These are phyloP conservation scores for Sturnira hondurensis DNA, from an alignment of 2,113 vertebrate species.

Conservation along the genomic window DNA sequence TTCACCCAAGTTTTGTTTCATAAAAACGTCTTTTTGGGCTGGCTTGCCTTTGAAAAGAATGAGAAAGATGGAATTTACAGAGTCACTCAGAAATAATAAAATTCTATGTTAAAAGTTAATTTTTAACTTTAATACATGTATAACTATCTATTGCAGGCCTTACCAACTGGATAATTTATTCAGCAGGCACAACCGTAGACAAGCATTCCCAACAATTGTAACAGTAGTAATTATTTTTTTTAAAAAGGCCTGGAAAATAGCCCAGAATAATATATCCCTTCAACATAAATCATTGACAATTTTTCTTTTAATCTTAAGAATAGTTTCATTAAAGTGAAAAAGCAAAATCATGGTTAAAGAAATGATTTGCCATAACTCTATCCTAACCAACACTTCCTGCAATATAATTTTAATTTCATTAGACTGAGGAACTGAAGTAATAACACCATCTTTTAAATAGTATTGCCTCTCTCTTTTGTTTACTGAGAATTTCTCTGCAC, in stretches of 20 bases:
- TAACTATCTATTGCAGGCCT: background rate
- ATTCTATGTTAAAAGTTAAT: background rate
- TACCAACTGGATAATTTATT: background rate
- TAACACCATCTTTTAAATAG: background rate
- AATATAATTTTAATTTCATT: background rate
- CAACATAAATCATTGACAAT: background rate
- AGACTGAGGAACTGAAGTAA: background rate
- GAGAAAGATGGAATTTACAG: background rate
- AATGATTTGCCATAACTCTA: background rate
- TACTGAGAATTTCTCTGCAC: background rate
- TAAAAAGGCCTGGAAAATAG: constrained; percentile 34
- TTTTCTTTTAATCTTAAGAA: background rate
- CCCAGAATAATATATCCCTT: background rate
- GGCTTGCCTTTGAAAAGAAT: background rate
- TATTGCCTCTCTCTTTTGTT: background rate
- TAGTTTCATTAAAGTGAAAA: background rate
- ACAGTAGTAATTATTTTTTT: background rate
- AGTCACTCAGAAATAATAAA: constrained; percentile 26
- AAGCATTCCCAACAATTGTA: constrained; percentile 11
- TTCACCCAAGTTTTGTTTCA: background rate
- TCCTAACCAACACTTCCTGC: background rate
- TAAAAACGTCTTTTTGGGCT: background rate
- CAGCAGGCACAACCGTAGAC: background rate
- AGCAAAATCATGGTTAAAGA: background rate
- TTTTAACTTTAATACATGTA: background rate